Percentiles rank a stretch among this genome's conserved stretches.
phyloP scores from a whole-genome alignment of 2,797 vertebrate genomes.

The Hydrolagus colliei region DNA sequence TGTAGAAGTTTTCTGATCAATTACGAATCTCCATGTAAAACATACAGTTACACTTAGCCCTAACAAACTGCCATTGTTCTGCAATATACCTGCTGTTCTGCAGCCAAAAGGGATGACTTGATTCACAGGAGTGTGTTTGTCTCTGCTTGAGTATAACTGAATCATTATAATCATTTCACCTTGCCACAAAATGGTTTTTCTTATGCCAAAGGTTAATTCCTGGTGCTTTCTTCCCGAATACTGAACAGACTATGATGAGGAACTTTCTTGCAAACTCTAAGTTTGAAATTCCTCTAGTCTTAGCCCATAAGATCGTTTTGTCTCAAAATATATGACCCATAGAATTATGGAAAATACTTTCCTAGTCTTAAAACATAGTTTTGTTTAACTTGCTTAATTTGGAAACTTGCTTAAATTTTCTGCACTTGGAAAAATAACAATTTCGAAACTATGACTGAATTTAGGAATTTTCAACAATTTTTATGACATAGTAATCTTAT shows the following conservation, averaged over 20 bases:
- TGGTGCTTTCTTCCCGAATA: slow-evolving; percentile 12
- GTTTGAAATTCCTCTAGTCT: too few relatives aligned
- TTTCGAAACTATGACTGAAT: too few relatives aligned
- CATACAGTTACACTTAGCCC: neutral
- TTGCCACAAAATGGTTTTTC: neutral
- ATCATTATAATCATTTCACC: slow-evolving; percentile 1
- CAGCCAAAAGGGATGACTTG: neutral
- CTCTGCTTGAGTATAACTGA: neutral
- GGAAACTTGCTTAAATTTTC: too few relatives aligned
- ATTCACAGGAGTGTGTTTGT: neutral
- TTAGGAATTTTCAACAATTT: too few relatives aligned
- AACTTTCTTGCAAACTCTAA: too few relatives aligned
- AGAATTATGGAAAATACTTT: too few relatives aligned
- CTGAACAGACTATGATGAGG: slow-evolving; percentile 8
- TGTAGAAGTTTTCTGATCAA: neutral
- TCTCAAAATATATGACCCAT: too few relatives aligned
- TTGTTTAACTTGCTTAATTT: too few relatives aligned
- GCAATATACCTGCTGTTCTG: neutral
- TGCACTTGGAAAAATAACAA: too few relatives aligned
- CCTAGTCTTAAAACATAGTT: too few relatives aligned
- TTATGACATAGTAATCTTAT: too few relatives aligned
- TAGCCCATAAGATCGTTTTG: too few relatives aligned
- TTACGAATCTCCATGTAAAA: neutral
- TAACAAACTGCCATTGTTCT: neutral
- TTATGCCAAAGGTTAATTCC: slow-evolving; percentile 5